phyloP scores from a whole-genome alignment of 2,113 vertebrate genomes.

The Montifringilla adamsi region DNA sequence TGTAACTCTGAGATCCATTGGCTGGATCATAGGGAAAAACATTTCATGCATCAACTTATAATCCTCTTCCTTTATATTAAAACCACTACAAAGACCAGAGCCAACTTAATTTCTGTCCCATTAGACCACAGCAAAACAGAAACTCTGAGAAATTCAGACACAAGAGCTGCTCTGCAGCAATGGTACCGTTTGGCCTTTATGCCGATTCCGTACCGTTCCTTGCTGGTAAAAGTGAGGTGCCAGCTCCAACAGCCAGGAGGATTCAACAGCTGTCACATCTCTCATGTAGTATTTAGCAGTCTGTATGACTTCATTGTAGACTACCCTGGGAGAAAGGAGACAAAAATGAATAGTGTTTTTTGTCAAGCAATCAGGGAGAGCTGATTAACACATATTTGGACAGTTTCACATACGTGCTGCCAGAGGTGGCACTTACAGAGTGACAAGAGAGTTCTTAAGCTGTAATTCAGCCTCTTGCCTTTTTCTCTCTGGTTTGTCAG shows the following conservation, averaged over 20 bases:
- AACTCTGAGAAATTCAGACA: background rate
- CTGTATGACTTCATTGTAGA: constrained; percentile 96
- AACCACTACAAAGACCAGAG: background rate
- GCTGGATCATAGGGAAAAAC: background rate
- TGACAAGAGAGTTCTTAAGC: background rate
- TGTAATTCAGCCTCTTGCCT: background rate
- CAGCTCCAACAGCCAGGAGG: constrained; percentile 92
- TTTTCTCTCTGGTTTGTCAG: background rate
- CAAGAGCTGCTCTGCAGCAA: constrained; percentile 49
- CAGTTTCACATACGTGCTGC: background rate
- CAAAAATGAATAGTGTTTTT: background rate
- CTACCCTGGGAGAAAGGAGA: constrained; percentile 80
- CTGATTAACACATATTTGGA: background rate
- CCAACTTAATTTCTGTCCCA: background rate
- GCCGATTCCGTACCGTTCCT: constrained; percentile 84
- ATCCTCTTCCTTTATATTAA: background rate
- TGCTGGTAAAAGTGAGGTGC: constrained; percentile 98
- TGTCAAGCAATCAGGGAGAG: background rate
- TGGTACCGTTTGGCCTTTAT: constrained; percentile 55
- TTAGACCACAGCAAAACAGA: background rate
- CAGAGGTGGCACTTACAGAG: background rate
- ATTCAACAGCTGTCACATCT: constrained; percentile 94
- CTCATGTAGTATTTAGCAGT: constrained; percentile 95
- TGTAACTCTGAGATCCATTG: background rate
- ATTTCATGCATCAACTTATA: background rate